These are phyloP conservation scores for Drosophila koepferae DNA, from an alignment of 2,888 invertebrate species.

Conservation along the genomic window DNA sequence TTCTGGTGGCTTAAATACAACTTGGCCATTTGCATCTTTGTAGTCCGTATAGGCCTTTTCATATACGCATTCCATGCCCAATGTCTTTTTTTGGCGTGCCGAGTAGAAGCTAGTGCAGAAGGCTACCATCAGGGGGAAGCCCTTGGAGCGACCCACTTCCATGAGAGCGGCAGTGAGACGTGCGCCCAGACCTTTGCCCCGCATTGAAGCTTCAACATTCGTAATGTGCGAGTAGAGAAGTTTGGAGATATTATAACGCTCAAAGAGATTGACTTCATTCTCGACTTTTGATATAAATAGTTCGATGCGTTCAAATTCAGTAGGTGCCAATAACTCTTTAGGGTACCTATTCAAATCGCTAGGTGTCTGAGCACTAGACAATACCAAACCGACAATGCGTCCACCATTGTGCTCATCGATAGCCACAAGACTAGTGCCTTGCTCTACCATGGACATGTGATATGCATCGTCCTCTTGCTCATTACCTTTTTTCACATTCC, in stretches of 20 bases:
- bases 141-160: conserved; percentile 60
- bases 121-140: conserved; percentile 55
- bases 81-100: conserved; percentile 62
- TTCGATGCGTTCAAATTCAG: conserved; percentile 49
- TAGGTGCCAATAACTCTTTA: conserved; percentile 20
- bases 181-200: conserved; percentile 72
- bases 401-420: conserved; percentile 26
- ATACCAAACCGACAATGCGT: conserved; percentile 50
- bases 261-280: conserved; percentile 59
- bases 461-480: conserved; percentile 44
- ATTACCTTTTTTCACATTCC: conserved; percentile 26
- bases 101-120: conserved; percentile 75
- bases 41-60: conserved; percentile 62
- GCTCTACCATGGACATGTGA: conserved; percentile 43
- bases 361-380: conserved; percentile 33
- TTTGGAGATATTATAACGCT: conserved; percentile 57
- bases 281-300: conserved; percentile 58
- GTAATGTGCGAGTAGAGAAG: conserved; percentile 68
- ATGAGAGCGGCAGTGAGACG: conserved; percentile 63
- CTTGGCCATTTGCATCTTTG: conserved; percentile 49
- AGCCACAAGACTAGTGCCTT: conserved; percentile 50
- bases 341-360: conserved; percentile 35
- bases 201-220: conserved; percentile 54
- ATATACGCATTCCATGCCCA: conserved; percentile 69
- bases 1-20: conserved; percentile 60